Evolutionary conservation across 1,140 invertebrate species (phyloP).

Genomic region (Megalopta genalis): DNA sequence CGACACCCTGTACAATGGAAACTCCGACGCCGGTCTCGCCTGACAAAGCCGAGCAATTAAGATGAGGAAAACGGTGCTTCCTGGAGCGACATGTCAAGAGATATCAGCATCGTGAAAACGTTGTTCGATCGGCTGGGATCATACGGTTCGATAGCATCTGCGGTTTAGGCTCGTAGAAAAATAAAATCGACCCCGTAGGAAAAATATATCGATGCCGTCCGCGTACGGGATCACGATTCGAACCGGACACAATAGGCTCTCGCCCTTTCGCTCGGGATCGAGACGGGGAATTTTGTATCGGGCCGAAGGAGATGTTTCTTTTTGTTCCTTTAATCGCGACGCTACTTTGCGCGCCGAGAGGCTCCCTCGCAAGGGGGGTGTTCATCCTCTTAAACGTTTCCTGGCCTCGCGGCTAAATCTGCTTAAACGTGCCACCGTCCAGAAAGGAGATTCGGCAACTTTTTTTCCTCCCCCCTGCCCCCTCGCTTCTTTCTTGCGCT

Average conservation of each 20-base stretch:
- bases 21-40: no score
- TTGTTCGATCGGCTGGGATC: background rate
- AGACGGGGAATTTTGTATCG: constrained; percentile 46
- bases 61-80: no score
- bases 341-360: constrained; percentile 58
- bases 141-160: background rate
- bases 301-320: constrained; percentile 14
- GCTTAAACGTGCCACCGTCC: constrained; percentile 55
- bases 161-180: background rate
- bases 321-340: constrained; percentile 54
- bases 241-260: constrained; percentile 41
- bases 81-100: no score
- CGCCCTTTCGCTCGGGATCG: constrained; percentile 13
- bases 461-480: constrained; percentile 36
- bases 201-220: constrained; percentile 55
- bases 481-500: background rate
- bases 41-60: no score
- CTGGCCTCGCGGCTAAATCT: constrained; percentile 63
- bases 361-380: constrained; percentile 44
- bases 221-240: background rate
- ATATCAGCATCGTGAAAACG: background rate
- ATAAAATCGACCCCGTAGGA: constrained; percentile 11
- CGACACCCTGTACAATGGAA: no score
- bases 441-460: constrained; percentile 38
- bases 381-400: constrained; percentile 64